Conservation (phyloP, 2,113 vertebrate genomes). For the Orcinus orca region DNA sequence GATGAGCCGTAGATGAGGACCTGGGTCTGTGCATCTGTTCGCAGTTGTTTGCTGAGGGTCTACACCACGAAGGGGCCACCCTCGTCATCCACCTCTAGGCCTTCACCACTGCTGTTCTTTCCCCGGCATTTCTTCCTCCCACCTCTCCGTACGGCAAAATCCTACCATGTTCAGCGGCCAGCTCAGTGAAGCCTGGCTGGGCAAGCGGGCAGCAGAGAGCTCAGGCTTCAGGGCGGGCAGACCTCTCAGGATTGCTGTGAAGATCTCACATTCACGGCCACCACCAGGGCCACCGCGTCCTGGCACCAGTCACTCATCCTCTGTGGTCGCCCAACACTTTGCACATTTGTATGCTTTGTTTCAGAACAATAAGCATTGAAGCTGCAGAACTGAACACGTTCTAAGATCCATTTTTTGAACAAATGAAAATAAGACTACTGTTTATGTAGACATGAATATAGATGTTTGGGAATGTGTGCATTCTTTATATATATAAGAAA, state of each 20-base stretch:
- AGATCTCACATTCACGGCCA: background rate
- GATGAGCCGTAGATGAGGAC: background rate
- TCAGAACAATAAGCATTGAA: background rate
- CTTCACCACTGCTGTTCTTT: background rate
- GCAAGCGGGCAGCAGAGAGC: background rate
- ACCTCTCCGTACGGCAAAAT: background rate
- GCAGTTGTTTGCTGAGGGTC: background rate
- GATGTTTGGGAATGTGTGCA: background rate
- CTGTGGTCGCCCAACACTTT: background rate
- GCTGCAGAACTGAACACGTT: background rate
- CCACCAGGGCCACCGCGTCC: background rate
- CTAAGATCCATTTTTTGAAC: background rate
- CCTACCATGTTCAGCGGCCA: background rate
- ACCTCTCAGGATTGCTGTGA: background rate
- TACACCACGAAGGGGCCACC: accelerated
- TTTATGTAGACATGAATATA: background rate
- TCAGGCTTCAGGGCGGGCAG: background rate
- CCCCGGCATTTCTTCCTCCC: accelerated
- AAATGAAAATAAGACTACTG: background rate
- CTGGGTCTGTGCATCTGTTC: background rate
- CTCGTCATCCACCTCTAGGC: background rate
- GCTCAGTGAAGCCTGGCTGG: background rate
- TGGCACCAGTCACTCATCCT: accelerated
- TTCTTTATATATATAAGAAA: background rate
- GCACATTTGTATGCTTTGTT: background rate